Base-by-base conservation (phyloP, 2,888 invertebrate genomes). In the Monoplex corrugatus region DNA sequence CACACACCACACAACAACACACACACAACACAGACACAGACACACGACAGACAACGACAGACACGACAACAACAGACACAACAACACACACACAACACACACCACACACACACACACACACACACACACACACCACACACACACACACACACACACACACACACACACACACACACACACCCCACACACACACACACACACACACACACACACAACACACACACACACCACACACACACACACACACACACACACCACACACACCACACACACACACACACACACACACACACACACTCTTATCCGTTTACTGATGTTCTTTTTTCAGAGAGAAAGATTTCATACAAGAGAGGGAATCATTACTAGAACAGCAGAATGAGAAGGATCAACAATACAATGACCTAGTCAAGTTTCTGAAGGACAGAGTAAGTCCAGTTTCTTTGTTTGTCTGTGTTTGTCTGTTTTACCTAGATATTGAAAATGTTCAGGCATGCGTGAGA, bases 341-440 rank as follows among this genome's bases (percentile, higher is more conserved):
- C 96, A 97, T 98, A 63, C 98, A 98, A 93, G 97, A 99, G 91
- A 98, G 99, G 96, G 99, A 99, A 96, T 98, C 98, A 96, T 98
- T 99, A 96, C 97, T 98, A 95, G 98, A 98, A 95, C 97, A 98
- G 93, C 96, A 96, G 90, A 93, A 95, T 75, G 96, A 97, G 92
- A 97, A 96, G 91, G 96, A 97, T 90, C 95, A 96, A 68, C 96
- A 97, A 92, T 97, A 97, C 93, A 95, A 96, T 91, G 93, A 95
- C 82, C 91, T 96, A 82, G 96, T 96, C 50, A 95, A 96, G 91
- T 95, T 95, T n/a, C 93, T 96, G 89, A 99, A 98, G 97, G 98
- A 98, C 96, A 93, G 95, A 92, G 95, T 95, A 91, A 89, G 93
- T 43, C 6, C 8, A 28, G 8, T 1, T 32, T 68, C 68, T 28